Base-by-base conservation (phyloP, 2,113 vertebrate genomes). In the Empidonax alnorum region DNA sequence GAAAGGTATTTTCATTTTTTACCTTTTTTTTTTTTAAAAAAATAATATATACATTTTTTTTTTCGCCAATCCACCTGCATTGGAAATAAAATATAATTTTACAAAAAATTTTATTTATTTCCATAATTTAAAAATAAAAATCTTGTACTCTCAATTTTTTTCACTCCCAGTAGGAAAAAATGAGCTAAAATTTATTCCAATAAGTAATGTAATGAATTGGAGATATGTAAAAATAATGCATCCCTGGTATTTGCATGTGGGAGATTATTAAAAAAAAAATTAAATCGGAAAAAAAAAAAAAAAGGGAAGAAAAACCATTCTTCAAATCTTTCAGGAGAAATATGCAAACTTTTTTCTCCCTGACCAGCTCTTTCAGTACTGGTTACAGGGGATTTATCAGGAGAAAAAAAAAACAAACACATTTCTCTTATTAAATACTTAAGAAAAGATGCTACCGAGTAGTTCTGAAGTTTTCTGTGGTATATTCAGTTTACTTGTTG, bases 141-240 rank as follows among this genome's bases (percentile, higher is more conserved):
- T 0, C n/a, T 28, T 58, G 2, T 2, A 65, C 5, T 58, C 77
- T 24, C 68, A 7, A 1, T 33, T 71, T 87, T 58, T 59, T 61
- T 67, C 35, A 4, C 3, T 72, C 7, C 13, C 17, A 52, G 12
- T 28, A 77, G 14, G 31, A 37, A 94, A 87, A 55, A 62, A 61
- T 82, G n/a, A 79, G 14, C 8, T 71, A 50, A 90, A 91, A 58
- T 73, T n/a, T 83, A 55, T 75, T 67, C 37, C 61, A 3, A 25
- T 49, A 92, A 39, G 22, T 68, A 94, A 53, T 23, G 8, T 28
- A 84, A 94, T 52, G 37, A 94, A 89, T 16, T 76, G 72, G 95
- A 88, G 47, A 65, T 37, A 39, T 58, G 52, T 23, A 93, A 76
- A 89, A 90, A 91, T 44, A 80, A 59, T 49, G n/a, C 9, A 69